Percentiles rank a stretch among this genome's conserved stretches.
These are phyloP conservation scores for Drosophila koepferae DNA, from an alignment of 2,888 invertebrate species.

Conservation along the genomic window DNA sequence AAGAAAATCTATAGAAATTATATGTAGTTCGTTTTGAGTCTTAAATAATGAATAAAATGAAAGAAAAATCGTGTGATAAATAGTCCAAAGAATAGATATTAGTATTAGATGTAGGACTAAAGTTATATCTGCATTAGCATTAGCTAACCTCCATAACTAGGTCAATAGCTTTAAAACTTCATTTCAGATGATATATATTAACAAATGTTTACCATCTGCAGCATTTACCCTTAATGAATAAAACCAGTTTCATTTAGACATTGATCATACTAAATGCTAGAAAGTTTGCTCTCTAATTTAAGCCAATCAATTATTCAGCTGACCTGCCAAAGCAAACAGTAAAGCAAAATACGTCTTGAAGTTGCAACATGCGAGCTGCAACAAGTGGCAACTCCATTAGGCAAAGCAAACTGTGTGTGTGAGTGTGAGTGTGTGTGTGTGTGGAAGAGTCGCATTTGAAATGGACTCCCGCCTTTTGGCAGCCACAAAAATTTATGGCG, in stretches of 20 bases:
- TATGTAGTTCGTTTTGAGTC: no score
- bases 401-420: slow-evolving; percentile 8
- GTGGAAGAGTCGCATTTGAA: slow-evolving; percentile 20
- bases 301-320: slow-evolving; percentile 18
- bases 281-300: slow-evolving; percentile 29
- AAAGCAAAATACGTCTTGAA: background rate
- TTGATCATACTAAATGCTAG: slow-evolving; percentile 8
- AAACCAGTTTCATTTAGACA: background rate
- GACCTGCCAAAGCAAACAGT: slow-evolving; percentile 16
- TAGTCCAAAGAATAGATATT: background rate
- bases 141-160: background rate
- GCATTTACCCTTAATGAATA: slow-evolving; percentile 11
- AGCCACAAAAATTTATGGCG: slow-evolving; percentile 64
- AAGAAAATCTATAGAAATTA: no score
- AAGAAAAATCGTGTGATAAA: no score
- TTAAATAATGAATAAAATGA: background rate
- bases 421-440: background rate
- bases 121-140: no score
- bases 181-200: background rate
- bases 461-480: slow-evolving; percentile 35
- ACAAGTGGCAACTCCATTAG: slow-evolving; percentile 30
- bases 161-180: background rate
- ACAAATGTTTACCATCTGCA: background rate
- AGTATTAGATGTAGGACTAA: background rate
- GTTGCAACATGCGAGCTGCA: slow-evolving; percentile 16